Evolutionary conservation across 2,113 vertebrate species (phyloP), one percentile per base, ranked within the genome.

Genomic region (Lasiurus borealis): DNA sequence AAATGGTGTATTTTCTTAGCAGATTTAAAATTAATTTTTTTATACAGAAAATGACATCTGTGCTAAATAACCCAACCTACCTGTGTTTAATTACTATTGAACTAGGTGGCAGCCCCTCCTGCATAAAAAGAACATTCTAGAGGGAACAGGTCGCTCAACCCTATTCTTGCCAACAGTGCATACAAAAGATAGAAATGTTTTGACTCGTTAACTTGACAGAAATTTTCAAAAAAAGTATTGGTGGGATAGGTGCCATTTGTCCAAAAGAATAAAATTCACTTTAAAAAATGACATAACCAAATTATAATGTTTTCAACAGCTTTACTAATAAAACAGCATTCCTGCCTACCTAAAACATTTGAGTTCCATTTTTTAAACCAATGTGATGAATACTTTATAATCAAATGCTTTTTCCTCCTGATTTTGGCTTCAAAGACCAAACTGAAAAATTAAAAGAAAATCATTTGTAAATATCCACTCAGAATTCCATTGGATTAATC

Each of bases 1-100:
- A 73, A 84, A 81, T 31, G 34, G 2, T 46, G 0, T 71, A 31
- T 57, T 88, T 93, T 46, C 50, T 91, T 29, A 81, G 48, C 21
- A 93, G 46, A 85, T 59, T 94, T 88, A 19, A 59, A 15, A 69
- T 85, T 73, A 82, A 80, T 54, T 82, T 85, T 86, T 81, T 78
- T 88, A 34, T 40, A 84, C 4, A 93, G 66, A 87, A 90, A 71
- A 84, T 48, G 23, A 16, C 2, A 46, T 18, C 29, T 64, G 34
- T 44, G 44, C 40, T 73, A 52, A 86, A 71, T 72, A 13, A 76
- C 16, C n/a, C 59, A 46, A 9, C 21, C 57, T 95, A 14, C 34
- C 75, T 93, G 44, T 31, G 13, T 46, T 59, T 57, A 31, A 3
- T 83, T 46, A 31, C 16, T 44, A 23, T 5, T 19, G 27, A 54